A percentile compares a stretch with the other conserved stretches of the same genome.
Conservation (phyloP, 1,140 invertebrate species). For the Formica exsecta region DNA sequence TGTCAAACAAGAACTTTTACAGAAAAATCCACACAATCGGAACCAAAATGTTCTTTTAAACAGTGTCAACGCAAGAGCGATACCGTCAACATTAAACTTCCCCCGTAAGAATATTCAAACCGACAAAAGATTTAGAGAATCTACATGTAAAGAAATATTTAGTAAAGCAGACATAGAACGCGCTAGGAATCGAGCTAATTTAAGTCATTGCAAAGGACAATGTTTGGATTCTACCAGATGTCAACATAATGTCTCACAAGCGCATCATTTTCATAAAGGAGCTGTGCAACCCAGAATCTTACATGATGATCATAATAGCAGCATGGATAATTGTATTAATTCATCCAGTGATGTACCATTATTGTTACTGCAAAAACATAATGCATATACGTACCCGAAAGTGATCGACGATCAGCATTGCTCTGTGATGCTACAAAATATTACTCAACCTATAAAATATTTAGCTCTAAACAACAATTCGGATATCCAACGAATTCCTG, state of each 20-base stretch:
- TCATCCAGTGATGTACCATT: background rate
- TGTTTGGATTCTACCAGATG: constrained; percentile 9
- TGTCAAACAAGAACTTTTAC: background rate
- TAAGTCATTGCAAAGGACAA: background rate
- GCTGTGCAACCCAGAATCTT: background rate
- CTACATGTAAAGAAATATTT: background rate
- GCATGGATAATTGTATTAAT: constrained; percentile 8
- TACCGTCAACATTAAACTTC: background rate
- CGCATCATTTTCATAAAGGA: background rate
- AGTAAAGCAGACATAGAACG: background rate
- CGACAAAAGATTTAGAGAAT: background rate
- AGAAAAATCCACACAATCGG: background rate
- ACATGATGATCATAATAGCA: background rate
- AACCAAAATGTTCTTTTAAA: constrained; percentile 7
- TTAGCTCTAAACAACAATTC: background rate
- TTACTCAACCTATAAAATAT: constrained; percentile 45
- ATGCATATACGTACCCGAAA: background rate
- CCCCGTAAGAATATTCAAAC: background rate
- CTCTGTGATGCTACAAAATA: background rate
- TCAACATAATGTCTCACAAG: constrained; percentile 5
- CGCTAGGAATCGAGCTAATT: background rate
- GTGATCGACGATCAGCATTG: background rate
- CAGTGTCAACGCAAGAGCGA: background rate
- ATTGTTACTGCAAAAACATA: background rate
- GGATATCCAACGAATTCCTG: constrained; percentile 3